Evolutionary conservation across 2,888 invertebrate genomes (phyloP), one percentile per base, ranked within the genome.

Genomic region (Dermolepida albohirtum): DNA sequence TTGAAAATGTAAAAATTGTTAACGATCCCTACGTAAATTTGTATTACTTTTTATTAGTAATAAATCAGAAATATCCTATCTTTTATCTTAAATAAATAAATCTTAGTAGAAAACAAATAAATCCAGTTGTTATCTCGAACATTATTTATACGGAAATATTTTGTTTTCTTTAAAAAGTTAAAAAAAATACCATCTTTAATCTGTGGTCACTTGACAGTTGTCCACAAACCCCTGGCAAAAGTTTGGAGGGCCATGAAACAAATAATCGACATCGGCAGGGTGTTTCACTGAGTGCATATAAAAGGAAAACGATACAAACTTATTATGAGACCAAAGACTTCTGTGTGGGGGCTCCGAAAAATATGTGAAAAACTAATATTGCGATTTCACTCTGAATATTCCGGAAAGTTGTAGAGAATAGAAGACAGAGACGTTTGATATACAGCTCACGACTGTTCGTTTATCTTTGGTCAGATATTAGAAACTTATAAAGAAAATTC

Each of bases 301-400:
- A 54, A 54, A 54, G 57, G 57, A 57, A 44, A 43, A 43, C 22
- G 57, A 57, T 43, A 44, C 57, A 43, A 57, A 57, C 43, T 57
- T 57, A 57, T 57, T 57, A 57, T 57, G 57, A 57, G 57, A 43
- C 57, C 57, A 14, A 27, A 44, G 57, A 44, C 39, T 54, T 54
- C 34, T 34, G 34, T 29, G 29, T 39, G 57, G 43, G 57, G 57
- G 22, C 4, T 43, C 39, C 14, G 34, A 8, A 43, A 57, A 41
- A 57, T 57, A 57, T 57, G 57, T 57, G 57, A 57, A 57, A 57
- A 57, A 57, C 57, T 57, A 57, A 57, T 57, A 57, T 57, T 27
- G 57, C 57, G 43, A 27, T 57, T 57, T 57, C 57, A 44, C 57
- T 57, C 43, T 57, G 44, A 57, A 57, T 57, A 57, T 57, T 57